These are phyloP conservation scores for Drosophila heteroneura DNA, from an alignment of 2,888 invertebrate genomes.

Conservation along the genomic window DNA sequence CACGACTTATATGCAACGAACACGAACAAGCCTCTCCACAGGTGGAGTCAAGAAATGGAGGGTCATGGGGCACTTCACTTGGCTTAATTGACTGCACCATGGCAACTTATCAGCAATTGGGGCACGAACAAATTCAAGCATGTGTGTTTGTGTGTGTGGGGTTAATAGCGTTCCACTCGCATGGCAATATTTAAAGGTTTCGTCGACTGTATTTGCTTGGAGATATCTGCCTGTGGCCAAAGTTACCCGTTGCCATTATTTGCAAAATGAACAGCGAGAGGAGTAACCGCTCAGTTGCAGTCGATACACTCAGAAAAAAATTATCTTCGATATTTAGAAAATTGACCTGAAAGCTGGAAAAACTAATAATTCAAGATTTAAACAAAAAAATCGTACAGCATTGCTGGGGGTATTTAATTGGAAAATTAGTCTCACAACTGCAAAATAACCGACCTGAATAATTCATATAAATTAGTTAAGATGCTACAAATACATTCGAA, in stretches of 20 bases:
- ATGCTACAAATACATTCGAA: not conserved
- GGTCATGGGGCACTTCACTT: slow-evolving; percentile 4
- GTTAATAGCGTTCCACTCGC: not conserved
- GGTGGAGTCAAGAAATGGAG: slow-evolving; percentile 17
- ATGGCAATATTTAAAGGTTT: slow-evolving; percentile 25
- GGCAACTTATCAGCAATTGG: slow-evolving; percentile 53
- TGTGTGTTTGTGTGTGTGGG: not conserved
- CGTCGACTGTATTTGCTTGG: not conserved
- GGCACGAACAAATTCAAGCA: not conserved
- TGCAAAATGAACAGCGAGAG: not conserved
- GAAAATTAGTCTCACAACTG: not conserved
- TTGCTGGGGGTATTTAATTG: not conserved
- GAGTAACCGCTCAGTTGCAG: not conserved
- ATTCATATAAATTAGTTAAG: not conserved
- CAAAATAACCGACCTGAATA: not conserved
- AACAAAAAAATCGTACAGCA: not conserved
- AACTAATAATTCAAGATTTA: not conserved
- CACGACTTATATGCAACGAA: slow-evolving; percentile 61
- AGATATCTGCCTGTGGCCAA: slow-evolving; percentile 7
- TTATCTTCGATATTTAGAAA: not conserved
- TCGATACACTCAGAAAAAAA: not conserved
- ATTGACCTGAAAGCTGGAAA: not conserved
- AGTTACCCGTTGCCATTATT: slow-evolving; percentile 19
- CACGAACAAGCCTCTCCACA: slow-evolving; percentile 49
- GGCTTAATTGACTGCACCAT: slow-evolving; percentile 58